Conservation (phyloP, 2,888 invertebrate species). For the Polyploca ridens region DNA sequence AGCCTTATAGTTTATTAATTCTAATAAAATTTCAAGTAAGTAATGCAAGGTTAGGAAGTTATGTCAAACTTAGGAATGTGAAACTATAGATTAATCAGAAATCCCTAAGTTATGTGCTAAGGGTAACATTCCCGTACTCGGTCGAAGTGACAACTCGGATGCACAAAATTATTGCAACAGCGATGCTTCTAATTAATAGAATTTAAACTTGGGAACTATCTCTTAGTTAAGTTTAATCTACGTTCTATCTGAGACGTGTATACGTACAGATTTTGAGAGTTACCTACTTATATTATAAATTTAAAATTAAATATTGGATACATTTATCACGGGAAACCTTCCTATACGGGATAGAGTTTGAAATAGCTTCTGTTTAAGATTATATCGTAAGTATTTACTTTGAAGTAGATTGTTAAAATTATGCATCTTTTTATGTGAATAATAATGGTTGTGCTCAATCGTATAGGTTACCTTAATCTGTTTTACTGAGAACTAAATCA, state of each 20-base stretch:
- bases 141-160: slow-evolving; percentile 19
- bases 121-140: background rate
- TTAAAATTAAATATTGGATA: no score
- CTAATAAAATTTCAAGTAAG: background rate
- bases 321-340: no score
- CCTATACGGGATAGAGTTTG: no score
- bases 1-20: background rate
- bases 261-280: no score
- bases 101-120: slow-evolving; percentile 4
- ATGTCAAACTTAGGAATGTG: background rate
- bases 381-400: no score
- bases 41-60: background rate
- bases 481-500: no score
- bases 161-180: slow-evolving; percentile 31
- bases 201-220: slow-evolving; percentile 20
- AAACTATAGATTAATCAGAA: background rate
- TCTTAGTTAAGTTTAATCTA: background rate
- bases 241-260: background rate
- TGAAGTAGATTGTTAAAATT: no score
- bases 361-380: no score
- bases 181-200: slow-evolving; percentile 27
- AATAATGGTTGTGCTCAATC: no score
- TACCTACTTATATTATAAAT: no score
- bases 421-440: no score
- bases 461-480: no score